These are phyloP conservation scores for Musca vetustissima DNA, from an alignment of 1,140 invertebrate species.

Conservation along the genomic window DNA sequence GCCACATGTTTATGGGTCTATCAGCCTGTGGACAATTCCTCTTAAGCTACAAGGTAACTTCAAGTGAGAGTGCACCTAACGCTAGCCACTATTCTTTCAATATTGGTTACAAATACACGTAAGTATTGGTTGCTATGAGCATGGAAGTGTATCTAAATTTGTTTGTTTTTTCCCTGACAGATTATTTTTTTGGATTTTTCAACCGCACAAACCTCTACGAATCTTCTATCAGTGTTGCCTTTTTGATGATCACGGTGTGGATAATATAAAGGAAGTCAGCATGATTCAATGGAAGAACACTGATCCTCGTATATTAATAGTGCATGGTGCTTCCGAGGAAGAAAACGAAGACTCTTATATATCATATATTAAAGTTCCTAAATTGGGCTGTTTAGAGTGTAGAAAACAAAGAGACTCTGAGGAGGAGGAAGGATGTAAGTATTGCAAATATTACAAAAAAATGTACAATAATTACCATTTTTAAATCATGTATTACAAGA, in stretches of 20 bases:
- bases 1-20: constrained; percentile 89
- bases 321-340: constrained; percentile 57
- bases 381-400: constrained; percentile 53
- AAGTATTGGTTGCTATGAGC: constrained; percentile 25
- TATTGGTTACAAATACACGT: constrained; percentile 54
- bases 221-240: constrained; percentile 56
- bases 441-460: too few species aligned
- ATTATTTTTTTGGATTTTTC: constrained; percentile 53
- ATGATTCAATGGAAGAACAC: constrained; percentile 63
- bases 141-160: neutral
- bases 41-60: constrained; percentile 76
- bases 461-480: too few species aligned
- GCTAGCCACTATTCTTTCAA: constrained; percentile 51
- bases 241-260: constrained; percentile 62
- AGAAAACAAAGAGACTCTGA: constrained; percentile 43
- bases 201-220: constrained; percentile 47
- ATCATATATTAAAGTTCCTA: constrained; percentile 55
- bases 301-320: constrained; percentile 60
- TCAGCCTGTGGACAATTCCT: constrained; percentile 91
- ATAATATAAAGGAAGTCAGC: constrained; percentile 61
- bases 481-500: too few species aligned
- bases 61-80: constrained; percentile 56
- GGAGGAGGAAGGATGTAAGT: constrained; percentile 36
- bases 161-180: constrained; percentile 26
- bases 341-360: constrained; percentile 55